Base-by-base conservation (phyloP, 2,888 invertebrate genomes). In the Mayetiola destructor region DNA sequence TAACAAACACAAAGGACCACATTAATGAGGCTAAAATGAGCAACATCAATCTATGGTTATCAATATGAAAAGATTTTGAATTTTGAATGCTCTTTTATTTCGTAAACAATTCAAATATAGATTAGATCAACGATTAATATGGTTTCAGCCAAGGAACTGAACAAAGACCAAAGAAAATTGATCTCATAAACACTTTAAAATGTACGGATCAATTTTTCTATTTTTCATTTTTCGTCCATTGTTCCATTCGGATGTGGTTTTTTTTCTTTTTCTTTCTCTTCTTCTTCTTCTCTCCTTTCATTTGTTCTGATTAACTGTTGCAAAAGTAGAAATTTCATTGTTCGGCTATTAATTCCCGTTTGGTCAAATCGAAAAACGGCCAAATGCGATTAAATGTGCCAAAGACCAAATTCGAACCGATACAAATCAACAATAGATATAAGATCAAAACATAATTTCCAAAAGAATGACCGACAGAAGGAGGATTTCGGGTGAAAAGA, bases 401-500 rank as follows among this genome's bases (percentile, higher is more conserved):
- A 12, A 16, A 39, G 14, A 37, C 37, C 37, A 37, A n/a, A 27
- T 16, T 27, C n/a, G n/a, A n/a, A n/a, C 48, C 27, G 27, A n/a
- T n/a, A 27, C n/a, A 48, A 42, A 10, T 10, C 6, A 42, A n/a
- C 23, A 14, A 12, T 2, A 9, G 8, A 42, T 3, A n/a, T n/a
- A n/a, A 48, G 48, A 48, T 48, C 48, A 48, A 48, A 48, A 48
- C 48, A 48, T 48, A 27, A 48, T 48, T 48, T 48, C n/a, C n/a
- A n/a, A n/a, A n/a, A n/a, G n/a, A n/a, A n/a, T n/a, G n/a, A n/a
- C n/a, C n/a, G n/a, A n/a, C n/a, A n/a, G n/a, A n/a, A n/a, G n/a
- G n/a, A n/a, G n/a, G n/a, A n/a, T n/a, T n/a, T n/a, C n/a, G n/a
- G n/a, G n/a, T n/a, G n/a, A n/a, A n/a, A n/a, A n/a, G n/a, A n/a